Base-by-base conservation (phyloP, 2,888 invertebrate species). In the Vesta saturnalis region DNA sequence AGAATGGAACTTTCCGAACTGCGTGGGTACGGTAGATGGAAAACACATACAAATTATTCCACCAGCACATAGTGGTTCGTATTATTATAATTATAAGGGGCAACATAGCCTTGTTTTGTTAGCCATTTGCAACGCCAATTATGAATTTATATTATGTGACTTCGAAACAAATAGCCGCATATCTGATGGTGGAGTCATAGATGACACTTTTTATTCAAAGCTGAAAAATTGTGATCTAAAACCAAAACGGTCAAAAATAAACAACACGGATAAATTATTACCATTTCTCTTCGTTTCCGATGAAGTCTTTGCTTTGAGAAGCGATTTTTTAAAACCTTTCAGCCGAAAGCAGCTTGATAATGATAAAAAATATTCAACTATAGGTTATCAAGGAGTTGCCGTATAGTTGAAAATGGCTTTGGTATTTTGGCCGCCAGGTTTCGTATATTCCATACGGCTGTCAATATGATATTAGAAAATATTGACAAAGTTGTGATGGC, bases 331-430 rank as follows among this genome's bases (percentile, higher is more conserved):
- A 35, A 72, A 72, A 46, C 70, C n/a, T n/a, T n/a, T n/a, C n/a
- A n/a, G n/a, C n/a, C n/a, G n/a, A n/a, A n/a, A n/a, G n/a, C n/a
- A n/a, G n/a, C n/a, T n/a, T n/a, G n/a, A n/a, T n/a, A n/a, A n/a
- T n/a, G n/a, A n/a, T n/a, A n/a, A n/a, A n/a, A 18, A 68, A 70
- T 72, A 15, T 73, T 72, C 18, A 73, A 73, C 56, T 73, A 73
- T 14, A 55, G 55, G 21, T 23, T 55, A 55, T 55, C 22, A 23
- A 55, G 21, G 21, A 18, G 16, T 22, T 14, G 23, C n/a, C n/a
- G n/a, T n/a, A n/a, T n/a, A n/a, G n/a, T n/a, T n/a, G n/a, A n/a
- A n/a, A n/a, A n/a, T n/a, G n/a, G n/a, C n/a, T n/a, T n/a, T n/a
- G n/a, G n/a, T n/a, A n/a, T n/a, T n/a, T n/a, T n/a, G n/a, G n/a